These are phyloP conservation scores for Zosterops japonicus DNA, from an alignment of 2,113 vertebrate species.

Conservation along the genomic window DNA sequence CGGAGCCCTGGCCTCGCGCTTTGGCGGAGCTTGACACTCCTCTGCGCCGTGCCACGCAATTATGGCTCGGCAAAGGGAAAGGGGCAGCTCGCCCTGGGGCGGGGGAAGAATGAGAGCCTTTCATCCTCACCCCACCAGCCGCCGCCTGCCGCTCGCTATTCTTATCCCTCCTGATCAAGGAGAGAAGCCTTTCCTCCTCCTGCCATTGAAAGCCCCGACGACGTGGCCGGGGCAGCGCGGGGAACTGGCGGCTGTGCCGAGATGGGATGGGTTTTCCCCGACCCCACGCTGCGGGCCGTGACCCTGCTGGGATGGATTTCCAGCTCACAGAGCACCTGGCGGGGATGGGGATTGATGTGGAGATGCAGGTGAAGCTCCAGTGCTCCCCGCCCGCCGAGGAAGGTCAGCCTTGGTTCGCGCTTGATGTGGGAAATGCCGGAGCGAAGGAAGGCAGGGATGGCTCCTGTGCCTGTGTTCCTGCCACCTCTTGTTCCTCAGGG, in stretches of 20 bases:
- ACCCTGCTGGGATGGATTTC: neutral
- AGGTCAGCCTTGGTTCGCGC: neutral
- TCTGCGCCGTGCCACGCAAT: slow-evolving; percentile 8
- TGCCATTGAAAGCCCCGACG: slow-evolving; percentile 4
- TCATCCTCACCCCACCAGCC: slow-evolving; percentile 46
- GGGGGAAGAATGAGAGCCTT: slow-evolving; percentile 52
- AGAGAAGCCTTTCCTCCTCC: neutral
- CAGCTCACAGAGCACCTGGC: neutral
- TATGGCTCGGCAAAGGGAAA: neutral
- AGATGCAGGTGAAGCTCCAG: rapidly evolving
- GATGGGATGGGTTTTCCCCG: neutral
- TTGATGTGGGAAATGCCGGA: neutral
- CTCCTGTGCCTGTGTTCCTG: rapidly evolving
- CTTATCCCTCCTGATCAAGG: slow-evolving; percentile 59
- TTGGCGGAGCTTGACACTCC: neutral
- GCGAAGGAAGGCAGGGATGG: rapidly evolving
- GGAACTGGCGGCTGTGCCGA: neutral
- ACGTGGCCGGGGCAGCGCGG: neutral
- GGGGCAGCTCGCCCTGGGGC: neutral
- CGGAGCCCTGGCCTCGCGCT: neutral
- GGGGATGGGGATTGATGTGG: neutral
- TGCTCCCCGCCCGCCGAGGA: rapidly evolving
- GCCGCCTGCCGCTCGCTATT: slow-evolving; percentile 54
- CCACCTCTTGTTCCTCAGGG: neutral
- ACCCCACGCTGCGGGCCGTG: neutral